These are phyloP conservation scores for Lagopus leucura DNA, from an alignment of 2,113 vertebrate genomes.

Conservation along the genomic window DNA sequence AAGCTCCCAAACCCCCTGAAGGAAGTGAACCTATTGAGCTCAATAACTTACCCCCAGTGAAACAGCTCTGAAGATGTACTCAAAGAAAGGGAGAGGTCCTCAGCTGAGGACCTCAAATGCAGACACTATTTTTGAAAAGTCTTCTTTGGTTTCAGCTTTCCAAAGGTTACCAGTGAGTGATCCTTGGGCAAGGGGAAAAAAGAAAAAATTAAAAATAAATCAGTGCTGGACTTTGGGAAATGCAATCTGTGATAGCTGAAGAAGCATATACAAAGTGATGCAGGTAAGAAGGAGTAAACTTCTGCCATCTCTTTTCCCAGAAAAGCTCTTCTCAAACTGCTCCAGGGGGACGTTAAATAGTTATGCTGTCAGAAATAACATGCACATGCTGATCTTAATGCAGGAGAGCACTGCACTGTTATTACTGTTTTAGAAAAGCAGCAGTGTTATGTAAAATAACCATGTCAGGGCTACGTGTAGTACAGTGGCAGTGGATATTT, in stretches of 20 bases:
- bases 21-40: neutral
- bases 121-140: neutral
- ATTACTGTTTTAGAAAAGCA: neutral
- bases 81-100: neutral
- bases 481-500: neutral
- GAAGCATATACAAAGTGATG: neutral
- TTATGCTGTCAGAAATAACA: neutral
- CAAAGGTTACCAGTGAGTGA: neutral
- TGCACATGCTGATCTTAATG: accelerated
- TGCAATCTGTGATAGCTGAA: neutral
- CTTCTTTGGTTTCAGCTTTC: neutral
- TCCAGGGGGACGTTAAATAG: neutral
- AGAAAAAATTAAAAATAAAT: neutral
- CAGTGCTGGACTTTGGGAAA: neutral
- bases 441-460: neutral
- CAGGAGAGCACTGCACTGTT: neutral
- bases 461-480: neutral
- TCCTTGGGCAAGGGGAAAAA: neutral
- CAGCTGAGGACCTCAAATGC: neutral
- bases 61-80: neutral
- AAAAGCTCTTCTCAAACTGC: neutral
- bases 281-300: neutral
- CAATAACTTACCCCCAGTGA: neutral
- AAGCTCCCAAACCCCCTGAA: neutral
- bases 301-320: neutral